A percentile compares a stretch with the other conserved stretches of the same genome.
Conservation (phyloP, 1,140 invertebrate species). For the Epicauta chinensis region DNA sequence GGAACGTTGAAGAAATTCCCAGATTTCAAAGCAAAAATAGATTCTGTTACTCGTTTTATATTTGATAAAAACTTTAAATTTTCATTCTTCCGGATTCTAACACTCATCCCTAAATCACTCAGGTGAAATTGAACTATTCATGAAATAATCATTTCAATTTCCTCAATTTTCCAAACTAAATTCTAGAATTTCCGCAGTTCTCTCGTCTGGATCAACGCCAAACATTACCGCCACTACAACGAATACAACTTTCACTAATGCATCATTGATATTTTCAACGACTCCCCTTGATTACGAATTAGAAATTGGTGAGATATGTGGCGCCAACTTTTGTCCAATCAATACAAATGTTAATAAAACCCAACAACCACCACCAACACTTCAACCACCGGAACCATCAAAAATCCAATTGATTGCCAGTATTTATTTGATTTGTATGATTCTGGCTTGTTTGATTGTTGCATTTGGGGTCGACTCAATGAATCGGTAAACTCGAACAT, state of each 20-base stretch:
- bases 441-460: slow-evolving; percentile 68
- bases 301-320: slow-evolving; percentile 51
- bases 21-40: no score
- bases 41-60: no score
- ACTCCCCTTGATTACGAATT: not conserved
- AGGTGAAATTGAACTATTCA: no score
- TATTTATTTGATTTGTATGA: slow-evolving; percentile 76
- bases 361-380: slow-evolving; percentile 54
- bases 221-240: no score
- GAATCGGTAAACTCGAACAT: slow-evolving; percentile 52
- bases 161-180: no score
- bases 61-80: no score
- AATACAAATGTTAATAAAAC: slow-evolving; percentile 31
- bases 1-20: no score
- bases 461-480: slow-evolving; percentile 75
- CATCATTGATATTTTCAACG: no score
- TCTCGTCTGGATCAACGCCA: no score
- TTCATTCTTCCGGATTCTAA: no score
- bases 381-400: slow-evolving; percentile 58
- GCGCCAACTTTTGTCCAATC: slow-evolving; percentile 66
- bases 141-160: no score
- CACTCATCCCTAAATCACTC: no score
- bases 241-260: not conserved
- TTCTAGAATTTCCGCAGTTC: not conserved
- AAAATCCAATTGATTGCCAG: slow-evolving; percentile 74